Percentiles rank a stretch among this genome's conserved stretches.
phyloP scores from a whole-genome alignment of 2,797 vertebrate genomes.

The Lithobates sylvaticus region DNA sequence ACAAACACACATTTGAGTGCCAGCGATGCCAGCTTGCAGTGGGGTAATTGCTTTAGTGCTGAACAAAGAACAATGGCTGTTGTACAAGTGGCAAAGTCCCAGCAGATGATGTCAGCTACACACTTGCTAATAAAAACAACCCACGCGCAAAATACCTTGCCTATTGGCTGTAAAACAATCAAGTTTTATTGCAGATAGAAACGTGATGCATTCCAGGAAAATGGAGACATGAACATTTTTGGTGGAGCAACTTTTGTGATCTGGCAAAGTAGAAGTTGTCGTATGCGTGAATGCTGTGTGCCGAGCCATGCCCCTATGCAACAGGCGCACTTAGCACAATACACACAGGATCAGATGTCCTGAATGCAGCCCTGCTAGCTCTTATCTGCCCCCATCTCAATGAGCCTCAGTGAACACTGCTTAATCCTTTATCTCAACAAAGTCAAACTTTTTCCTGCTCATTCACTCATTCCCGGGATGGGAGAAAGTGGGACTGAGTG shows the following conservation, averaged over 20 bases:
- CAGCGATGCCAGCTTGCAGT: not conserved
- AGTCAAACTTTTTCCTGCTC: slow-evolving; percentile 22
- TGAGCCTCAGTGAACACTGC: slow-evolving; percentile 36
- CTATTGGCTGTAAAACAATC: not conserved
- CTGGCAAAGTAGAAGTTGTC: not conserved
- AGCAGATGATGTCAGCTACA: not conserved
- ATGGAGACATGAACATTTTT: not conserved
- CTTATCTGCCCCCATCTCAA: slow-evolving; percentile 43
- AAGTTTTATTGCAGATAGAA: not conserved
- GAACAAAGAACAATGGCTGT: slow-evolving; percentile 21
- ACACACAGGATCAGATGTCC: slow-evolving; percentile 27
- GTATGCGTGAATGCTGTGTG: not conserved
- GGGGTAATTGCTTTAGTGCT: not conserved
- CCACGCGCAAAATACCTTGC: not conserved
- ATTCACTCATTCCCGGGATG: slow-evolving; percentile 3
- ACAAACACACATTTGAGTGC: not conserved
- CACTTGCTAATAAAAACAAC: not conserved
- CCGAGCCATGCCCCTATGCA: slow-evolving; percentile 10
- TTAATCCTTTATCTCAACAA: slow-evolving; percentile 44
- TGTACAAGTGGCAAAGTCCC: not conserved
- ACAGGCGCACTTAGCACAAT: not conserved
- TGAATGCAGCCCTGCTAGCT: not conserved
- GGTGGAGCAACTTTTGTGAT: not conserved
- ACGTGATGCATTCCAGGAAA: not conserved
- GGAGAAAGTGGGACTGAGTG: not conserved